These are phyloP conservation scores for Cliona cf. orientalis DNA, from an alignment of 37 sponge, comb jelly and placozoan genomes.

Conservation along the genomic window DNA sequence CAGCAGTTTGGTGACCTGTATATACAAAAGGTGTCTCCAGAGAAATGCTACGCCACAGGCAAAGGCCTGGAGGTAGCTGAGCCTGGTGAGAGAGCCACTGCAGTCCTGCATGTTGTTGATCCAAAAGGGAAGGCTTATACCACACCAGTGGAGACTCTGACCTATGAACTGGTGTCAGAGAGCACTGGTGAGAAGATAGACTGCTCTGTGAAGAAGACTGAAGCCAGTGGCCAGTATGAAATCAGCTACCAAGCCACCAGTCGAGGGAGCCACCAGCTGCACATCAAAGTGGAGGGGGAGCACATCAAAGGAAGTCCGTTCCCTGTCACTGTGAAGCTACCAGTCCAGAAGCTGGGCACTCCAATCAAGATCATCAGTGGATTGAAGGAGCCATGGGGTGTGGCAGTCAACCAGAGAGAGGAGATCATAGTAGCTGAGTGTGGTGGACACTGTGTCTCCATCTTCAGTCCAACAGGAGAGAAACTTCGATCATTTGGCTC, in stretches of 20 bases:
- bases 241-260: slow-evolving; percentile 7
- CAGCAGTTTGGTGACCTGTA: slow-evolving; percentile 3
- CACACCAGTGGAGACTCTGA: not conserved
- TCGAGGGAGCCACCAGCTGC: slow-evolving; percentile 9
- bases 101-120: no score
- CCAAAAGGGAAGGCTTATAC: not conserved
- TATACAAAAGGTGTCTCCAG: no score
- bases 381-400: slow-evolving; percentile 1
- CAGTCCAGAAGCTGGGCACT: not conserved
- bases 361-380: not conserved
- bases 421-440: not conserved
- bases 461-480: slow-evolving; percentile 3
- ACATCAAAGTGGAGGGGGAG: slow-evolving; percentile 2
- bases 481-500: slow-evolving; percentile 7
- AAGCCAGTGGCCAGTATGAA: not conserved
- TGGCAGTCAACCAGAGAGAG: no score
- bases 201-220: not conserved
- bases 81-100: no score
- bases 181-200: no score
- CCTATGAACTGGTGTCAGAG: not conserved
- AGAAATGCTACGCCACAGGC: no score
- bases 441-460: slow-evolving; percentile 15
- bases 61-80: no score
- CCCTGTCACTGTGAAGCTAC: not conserved
- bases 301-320: slow-evolving; percentile 31